phyloP scores from a whole-genome alignment of 2,797 vertebrate genomes.

The Tragelaphus eurycerus region DNA sequence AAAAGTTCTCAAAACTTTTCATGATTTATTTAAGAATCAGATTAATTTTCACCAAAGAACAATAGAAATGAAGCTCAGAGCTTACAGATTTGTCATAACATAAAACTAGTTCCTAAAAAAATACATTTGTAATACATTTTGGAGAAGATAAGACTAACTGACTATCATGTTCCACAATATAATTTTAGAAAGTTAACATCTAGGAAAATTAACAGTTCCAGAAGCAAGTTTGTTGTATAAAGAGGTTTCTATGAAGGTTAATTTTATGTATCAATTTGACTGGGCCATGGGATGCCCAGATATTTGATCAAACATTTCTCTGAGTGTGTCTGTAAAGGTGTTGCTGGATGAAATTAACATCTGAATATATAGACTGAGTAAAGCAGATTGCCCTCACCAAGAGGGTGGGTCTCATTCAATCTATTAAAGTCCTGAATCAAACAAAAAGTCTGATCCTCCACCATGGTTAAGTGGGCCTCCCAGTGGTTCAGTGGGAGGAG shows the following conservation, averaged over 20 bases:
- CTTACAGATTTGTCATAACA: slow-evolving; percentile 34
- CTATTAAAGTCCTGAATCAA: neutral
- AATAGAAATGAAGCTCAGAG: slow-evolving; percentile 20
- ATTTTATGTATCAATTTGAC: neutral
- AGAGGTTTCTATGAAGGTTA: neutral
- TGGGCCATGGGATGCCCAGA: neutral
- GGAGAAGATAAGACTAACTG: neutral
- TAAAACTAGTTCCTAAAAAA: slow-evolving; percentile 29
- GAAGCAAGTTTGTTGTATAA: neutral
- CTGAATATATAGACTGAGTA: neutral
- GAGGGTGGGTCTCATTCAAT: neutral
- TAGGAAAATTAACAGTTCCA: neutral
- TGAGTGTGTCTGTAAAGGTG: neutral
- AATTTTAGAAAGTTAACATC: neutral
- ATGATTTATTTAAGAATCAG: slow-evolving; percentile 52
- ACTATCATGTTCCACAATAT: neutral
- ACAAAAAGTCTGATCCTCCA: accelerated
- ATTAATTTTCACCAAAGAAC: slow-evolving; percentile 23
- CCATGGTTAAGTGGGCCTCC: neutral
- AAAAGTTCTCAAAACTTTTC: slow-evolving; percentile 22
- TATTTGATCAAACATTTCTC: neutral
- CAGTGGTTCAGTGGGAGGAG: neutral
- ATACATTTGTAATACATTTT: neutral
- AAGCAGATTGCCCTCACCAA: neutral
- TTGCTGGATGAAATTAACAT: neutral